Base-by-base conservation (phyloP, 2,113 vertebrate genomes). In the Podarcis cretensis region DNA sequence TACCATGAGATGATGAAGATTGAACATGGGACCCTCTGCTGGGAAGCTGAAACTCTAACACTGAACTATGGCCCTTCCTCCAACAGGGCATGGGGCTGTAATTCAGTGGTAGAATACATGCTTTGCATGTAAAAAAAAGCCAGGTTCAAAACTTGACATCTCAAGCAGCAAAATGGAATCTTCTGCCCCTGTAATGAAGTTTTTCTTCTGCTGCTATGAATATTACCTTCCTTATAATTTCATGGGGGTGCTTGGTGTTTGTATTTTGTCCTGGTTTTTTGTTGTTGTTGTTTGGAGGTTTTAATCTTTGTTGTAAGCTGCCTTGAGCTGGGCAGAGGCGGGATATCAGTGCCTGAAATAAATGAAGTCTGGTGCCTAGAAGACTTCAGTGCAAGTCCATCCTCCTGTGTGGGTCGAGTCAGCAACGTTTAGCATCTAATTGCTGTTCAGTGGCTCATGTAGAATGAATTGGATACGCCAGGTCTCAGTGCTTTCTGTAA, bases 351-450 rank as follows among this genome's bases (percentile, higher is more conserved):
- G 21, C 65, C 63, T 88, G 14, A 66, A 83, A 37, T 66, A 68
- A 77, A 77, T 35, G 57, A 73, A 88, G 30, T 20, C 2, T 76
- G 71, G 57, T 59, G n/a, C 37, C 35, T 66, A 76, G 63, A 68
- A 48, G 48, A 2, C 27, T 5, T 25, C 3, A 23, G 80, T 14
- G 30, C 43, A 30, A 18, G 20, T 85, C 80, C 80, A 30, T 30
- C 32, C 85, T 32, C 74, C 32, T 74, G 66, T 57, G 30, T 82
- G 37, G 27, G 80, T 37, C 76, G 59, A 27, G 73, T 32, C 37
- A 54, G 81, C 81, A 40, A 80, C 66, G 25, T 75, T 81, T 88
- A 74, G n/a, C 71, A 88, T 68, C 87, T 83, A 65, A 82, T 66
- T 43, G 43, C 81, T 83, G 73, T 83, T 88, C 27, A 6, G 40